A percentile compares a stretch with the other conserved stretches of the same genome.
Conservation (phyloP, 2,888 invertebrate species). For the Scaeva pyrastri region DNA sequence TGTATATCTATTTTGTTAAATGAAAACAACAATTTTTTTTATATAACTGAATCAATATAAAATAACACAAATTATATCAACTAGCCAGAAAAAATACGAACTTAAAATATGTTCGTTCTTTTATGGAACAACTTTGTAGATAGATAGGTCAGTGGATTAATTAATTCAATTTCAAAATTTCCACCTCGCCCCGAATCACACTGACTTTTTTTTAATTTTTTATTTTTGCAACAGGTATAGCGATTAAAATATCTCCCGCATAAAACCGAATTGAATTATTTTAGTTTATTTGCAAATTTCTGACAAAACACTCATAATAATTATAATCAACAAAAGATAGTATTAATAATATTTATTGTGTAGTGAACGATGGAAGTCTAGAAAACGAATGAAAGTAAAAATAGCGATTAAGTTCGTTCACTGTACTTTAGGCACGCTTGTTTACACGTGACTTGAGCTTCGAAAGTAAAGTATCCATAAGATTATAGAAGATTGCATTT, state of each 20-base stretch:
- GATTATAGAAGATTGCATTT: neutral
- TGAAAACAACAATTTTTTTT: neutral
- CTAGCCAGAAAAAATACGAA: neutral
- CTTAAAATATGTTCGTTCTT: neutral
- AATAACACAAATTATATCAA: neutral
- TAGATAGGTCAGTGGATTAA: neutral
- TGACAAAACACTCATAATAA: neutral
- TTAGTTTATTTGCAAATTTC: neutral
- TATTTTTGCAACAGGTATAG: neutral
- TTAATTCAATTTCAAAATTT: neutral
- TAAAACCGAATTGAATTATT: neutral
- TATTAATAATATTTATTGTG: neutral
- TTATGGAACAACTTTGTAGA: neutral
- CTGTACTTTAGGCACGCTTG: conserved; percentile 58
- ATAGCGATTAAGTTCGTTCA: conserved; percentile 46
- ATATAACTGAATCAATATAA: neutral
- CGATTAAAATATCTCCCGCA: too few species aligned
- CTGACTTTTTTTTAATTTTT: too few species aligned
- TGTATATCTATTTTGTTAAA: neutral
- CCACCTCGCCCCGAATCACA: too few species aligned
- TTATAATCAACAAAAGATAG: neutral
- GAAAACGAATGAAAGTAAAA: conserved; percentile 66
- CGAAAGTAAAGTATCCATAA: neutral
- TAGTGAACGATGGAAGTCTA: conserved; percentile 15
- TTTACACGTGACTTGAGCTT: conserved; percentile 63